Evolutionary conservation across 1,140 invertebrate species (phyloP).

Genomic region (Bathynomus jamesi): DNA sequence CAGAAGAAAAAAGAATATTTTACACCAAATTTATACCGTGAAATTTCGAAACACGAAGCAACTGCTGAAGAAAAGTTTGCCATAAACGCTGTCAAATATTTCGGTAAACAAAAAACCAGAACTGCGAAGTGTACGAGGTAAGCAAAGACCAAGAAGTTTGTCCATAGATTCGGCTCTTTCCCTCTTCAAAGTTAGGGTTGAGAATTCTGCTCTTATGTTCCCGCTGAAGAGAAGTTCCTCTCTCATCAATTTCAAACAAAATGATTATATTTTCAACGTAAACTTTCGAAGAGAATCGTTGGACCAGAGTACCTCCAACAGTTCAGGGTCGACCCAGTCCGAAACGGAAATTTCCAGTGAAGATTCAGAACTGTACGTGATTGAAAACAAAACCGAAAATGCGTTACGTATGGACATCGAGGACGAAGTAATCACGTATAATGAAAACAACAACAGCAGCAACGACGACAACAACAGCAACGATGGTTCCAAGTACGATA

Average conservation of each 20-base stretch:
- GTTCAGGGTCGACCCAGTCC: neutral
- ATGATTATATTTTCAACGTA: neutral
- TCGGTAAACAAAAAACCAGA: too few relatives aligned
- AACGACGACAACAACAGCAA: too few relatives aligned
- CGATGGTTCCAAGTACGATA: too few relatives aligned
- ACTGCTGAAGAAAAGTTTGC: neutral
- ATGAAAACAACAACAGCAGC: neutral
- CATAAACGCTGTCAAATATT: too few relatives aligned
- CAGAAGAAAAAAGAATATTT: too few relatives aligned
- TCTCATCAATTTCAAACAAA: neutral
- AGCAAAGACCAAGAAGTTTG: neutral
- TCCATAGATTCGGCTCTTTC: neutral
- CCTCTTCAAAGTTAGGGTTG: neutral
- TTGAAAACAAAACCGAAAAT: neutral
- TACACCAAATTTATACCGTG: neutral
- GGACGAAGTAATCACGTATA: neutral
- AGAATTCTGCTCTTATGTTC: neutral
- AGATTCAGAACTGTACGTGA: neutral
- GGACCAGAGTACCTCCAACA: neutral
- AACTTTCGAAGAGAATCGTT: neutral
- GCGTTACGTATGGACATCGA: neutral
- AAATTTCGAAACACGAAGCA: neutral
- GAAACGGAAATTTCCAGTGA: neutral
- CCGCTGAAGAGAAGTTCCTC: neutral
- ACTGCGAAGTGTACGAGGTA: too few relatives aligned